Evolutionary conservation across 2,888 invertebrate species (phyloP), one percentile per base, ranked within the genome.

Genomic region (Ectemnius continuus): DNA sequence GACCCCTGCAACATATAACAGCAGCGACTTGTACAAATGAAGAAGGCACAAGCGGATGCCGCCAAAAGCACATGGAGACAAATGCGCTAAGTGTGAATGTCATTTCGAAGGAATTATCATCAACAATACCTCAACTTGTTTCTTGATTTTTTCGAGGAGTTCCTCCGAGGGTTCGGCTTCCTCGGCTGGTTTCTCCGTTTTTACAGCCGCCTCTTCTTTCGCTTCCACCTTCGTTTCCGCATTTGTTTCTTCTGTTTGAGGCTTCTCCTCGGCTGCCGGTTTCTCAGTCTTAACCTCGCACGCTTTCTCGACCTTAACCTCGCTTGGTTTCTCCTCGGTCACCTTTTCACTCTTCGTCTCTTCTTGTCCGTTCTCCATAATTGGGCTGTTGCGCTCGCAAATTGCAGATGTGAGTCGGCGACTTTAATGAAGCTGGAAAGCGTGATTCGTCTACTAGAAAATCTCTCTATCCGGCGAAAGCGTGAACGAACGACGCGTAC

Each of bases 71-170:
- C 36, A 36, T 36, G 36, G 36, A 36, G 8, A 36, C 36, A 36
- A 23, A 36, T 36, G 36, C 36, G 36, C 1, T 36, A 36, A 36
- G 36, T 16, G 5, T 16, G 16, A n/a, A 26, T 18, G 45, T n/a
- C 18, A 2, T 8, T 45, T 46, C 18, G 18, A 36, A 47, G 0
- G 5, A n/a, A 20, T 20, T 28, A 13, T n/a, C 58, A 59, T n/a
- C 58, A 59, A 57, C 11, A 23, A 23, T 84, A 89, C 89, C 85
- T 90, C 89, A 2, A 90, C 58, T 76, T 88, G 88, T 60, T 76
- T 61, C 67, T 81, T 87, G 14, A 90, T 86, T 72, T 85, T 85
- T 13, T 79, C 75, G 36, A 88, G 69, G 16, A 89, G 76, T 62
- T 87, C 86, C 4, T 67, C 63, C 1, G 83, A 67, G 0, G 84